Conservation (phyloP, 2,113 vertebrate species). For the Lynx canadensis region DNA sequence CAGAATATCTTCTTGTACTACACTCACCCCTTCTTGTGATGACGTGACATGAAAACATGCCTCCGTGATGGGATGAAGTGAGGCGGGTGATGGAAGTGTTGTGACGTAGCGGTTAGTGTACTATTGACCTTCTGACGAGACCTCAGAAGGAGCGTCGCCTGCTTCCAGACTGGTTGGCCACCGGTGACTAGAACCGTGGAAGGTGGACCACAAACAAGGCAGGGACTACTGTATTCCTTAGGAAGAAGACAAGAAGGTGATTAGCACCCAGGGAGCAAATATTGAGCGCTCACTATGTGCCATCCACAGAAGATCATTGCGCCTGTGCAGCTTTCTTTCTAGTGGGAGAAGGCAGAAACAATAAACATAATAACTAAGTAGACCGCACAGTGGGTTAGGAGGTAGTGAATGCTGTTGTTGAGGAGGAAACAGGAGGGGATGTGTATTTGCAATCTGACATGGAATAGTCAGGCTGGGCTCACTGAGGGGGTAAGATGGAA, state of each 20-base stretch:
- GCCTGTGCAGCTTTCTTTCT: background rate
- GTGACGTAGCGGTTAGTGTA: fast-evolving
- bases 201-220: background rate
- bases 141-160: background rate
- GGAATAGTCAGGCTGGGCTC: background rate
- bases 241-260: background rate
- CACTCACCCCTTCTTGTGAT: background rate
- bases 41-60: background rate
- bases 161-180: background rate
- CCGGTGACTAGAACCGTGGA: background rate
- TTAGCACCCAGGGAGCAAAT: too few species aligned
- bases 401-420: too few species aligned
- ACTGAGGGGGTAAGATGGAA: background rate
- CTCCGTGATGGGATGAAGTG: background rate
- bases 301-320: background rate
- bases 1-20: background rate
- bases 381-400: too few species aligned
- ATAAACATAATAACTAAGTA: background rate
- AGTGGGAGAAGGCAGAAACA: background rate
- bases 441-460: background rate
- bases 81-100: background rate
- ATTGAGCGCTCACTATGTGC: background rate
- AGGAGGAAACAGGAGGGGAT: background rate
- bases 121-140: background rate
- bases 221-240: background rate